These are phyloP conservation scores for Drosophila littoralis DNA, from an alignment of 1,140 invertebrate genomes.

Conservation along the genomic window DNA sequence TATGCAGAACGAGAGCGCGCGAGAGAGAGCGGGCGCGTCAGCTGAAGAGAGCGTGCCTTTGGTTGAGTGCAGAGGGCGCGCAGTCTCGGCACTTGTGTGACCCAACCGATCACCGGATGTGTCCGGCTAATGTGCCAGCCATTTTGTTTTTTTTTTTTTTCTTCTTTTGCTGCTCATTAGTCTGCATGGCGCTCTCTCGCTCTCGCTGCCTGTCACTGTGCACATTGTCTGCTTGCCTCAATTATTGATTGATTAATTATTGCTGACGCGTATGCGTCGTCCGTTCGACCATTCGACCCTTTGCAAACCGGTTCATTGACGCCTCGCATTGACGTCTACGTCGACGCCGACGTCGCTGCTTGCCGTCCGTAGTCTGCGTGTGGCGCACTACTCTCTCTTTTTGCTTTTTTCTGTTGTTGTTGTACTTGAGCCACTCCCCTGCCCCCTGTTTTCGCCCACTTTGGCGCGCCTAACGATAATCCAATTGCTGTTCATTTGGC, in stretches of 20 bases:
- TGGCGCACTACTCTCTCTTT: slow-evolving; percentile 76
- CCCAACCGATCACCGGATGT: slow-evolving; percentile 66
- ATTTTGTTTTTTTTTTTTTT: slow-evolving; percentile 66
- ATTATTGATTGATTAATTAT: slow-evolving; percentile 83
- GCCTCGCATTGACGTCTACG: slow-evolving; percentile 40
- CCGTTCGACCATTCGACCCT: slow-evolving; percentile 62
- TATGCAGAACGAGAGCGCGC: not conserved
- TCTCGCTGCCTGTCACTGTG: slow-evolving; percentile 24
- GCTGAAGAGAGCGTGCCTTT: not conserved
- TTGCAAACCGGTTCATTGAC: slow-evolving; percentile 79
- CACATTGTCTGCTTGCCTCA: slow-evolving; percentile 48
- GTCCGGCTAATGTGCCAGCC: slow-evolving; percentile 74
- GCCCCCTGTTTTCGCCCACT: not conserved
- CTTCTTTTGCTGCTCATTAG: slow-evolving; percentile 61
- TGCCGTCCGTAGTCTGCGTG: slow-evolving; percentile 51
- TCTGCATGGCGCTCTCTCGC: slow-evolving; percentile 36
- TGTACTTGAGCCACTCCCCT: not conserved
- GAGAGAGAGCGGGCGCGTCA: not conserved
- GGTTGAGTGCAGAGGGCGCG: slow-evolving; percentile 15
- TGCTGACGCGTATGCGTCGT: slow-evolving; percentile 78
- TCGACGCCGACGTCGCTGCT: slow-evolving; percentile 10
- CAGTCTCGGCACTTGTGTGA: slow-evolving; percentile 40
- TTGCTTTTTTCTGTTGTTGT: slow-evolving; percentile 18
- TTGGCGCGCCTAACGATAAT: slow-evolving; percentile 40
- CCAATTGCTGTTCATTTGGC: slow-evolving; percentile 49